Base-by-base conservation (phyloP, 2,888 invertebrate genomes). In the Acleris holmiana region DNA sequence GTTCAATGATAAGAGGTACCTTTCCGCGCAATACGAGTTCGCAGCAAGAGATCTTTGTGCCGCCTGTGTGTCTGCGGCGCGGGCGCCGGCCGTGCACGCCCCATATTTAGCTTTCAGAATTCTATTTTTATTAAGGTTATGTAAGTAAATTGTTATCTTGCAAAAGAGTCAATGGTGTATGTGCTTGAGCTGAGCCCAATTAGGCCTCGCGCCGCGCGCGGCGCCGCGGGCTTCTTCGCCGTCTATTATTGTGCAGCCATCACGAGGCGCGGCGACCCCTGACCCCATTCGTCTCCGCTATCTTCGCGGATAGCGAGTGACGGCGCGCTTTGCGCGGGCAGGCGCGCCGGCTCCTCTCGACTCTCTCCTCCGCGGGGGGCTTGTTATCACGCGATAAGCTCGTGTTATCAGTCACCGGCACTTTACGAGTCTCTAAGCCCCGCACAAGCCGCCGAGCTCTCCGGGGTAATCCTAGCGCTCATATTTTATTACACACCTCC, bases 401-500 rank as follows among this genome's bases (percentile, higher is more conserved):
- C 21, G 5, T n/a, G 6, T 41, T 54, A 54, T 54, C 54, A 54
- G 40, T 54, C 54, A 40, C 40, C 41, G 54, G 54, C 17, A 23
- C 6, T 54, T 54, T 41, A 54, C 41, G 41, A 35, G 21, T 23
- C 25, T 25, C 29, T 18, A 35, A 35, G 21, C 40, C 3, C 19
- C 7, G 21, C 17, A 41, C 40, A 54, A 54, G 40, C 41, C 40
- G 54, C 41, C n/a, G 40, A 54, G 41, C 41, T 40, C 54, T 19
- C 41, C 21, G 19, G 48, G 35, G 35, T 48, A 48, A 58, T 58
- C 57, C 57, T 29, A 10, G 18, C 19, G 17, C 21, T 48, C 48
- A 58, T 48, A 49, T 48, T 58, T 58, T 58, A 29, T 58, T 41
- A 54, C 21, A 15, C 54, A 35, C 40, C 21, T 54, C 54, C 19